phyloP scores from a whole-genome alignment of 2,888 invertebrate species.

The Belgica antarctica region DNA sequence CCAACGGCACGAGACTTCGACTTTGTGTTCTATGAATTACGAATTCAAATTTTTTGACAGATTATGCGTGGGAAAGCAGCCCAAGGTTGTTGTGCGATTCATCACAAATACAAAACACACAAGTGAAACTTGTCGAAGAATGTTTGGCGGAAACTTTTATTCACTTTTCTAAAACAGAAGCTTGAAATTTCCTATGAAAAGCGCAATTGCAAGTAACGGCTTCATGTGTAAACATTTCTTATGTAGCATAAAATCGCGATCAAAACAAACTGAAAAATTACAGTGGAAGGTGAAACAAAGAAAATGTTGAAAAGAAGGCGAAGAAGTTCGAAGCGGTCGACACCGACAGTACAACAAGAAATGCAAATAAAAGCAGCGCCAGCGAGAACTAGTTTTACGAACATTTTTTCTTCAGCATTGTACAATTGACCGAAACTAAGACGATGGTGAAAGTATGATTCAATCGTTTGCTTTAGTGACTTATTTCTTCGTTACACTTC shows the following conservation, averaged over 20 bases:
- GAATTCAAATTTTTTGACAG: background rate
- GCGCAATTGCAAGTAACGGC: too few relatives aligned
- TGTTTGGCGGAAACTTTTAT: too few relatives aligned
- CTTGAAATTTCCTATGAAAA: too few relatives aligned
- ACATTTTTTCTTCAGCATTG: background rate
- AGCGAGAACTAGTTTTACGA: background rate
- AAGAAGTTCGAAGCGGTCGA: too few relatives aligned
- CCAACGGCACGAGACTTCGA: background rate
- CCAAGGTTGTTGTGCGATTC: background rate
- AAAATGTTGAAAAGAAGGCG: background rate
- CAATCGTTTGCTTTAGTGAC: too few relatives aligned
- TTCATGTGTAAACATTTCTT: constrained; percentile 3
- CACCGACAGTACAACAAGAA: background rate
- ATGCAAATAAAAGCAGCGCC: background rate
- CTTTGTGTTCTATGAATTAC: background rate
- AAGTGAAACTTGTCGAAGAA: too few relatives aligned
- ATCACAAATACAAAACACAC: too few relatives aligned
- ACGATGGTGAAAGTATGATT: constrained; percentile 28
- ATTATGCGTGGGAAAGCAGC: constrained; percentile 15
- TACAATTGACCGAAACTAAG: constrained; percentile 6
- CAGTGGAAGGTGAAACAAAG: too few relatives aligned
- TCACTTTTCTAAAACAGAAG: too few relatives aligned
- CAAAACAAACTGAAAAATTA: too few relatives aligned
- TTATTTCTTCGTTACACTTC: too few relatives aligned
- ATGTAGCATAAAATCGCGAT: background rate